Evolutionary conservation across 2,113 vertebrate genomes (phyloP), one percentile per base, ranked within the genome.

Genomic region (Axis porcinus): DNA sequence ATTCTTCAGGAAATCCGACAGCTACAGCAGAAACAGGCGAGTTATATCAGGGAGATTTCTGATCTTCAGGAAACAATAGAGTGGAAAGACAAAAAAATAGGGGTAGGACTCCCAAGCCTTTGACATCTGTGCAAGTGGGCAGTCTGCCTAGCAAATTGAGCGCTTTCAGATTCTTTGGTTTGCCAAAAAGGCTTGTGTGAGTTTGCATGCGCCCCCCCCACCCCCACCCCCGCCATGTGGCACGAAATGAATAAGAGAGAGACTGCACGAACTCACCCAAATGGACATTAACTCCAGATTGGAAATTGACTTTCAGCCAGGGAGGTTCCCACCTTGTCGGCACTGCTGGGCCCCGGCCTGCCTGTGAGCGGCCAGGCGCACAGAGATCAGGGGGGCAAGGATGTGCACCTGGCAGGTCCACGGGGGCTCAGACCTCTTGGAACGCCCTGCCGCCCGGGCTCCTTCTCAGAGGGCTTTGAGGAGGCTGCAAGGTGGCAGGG

Each of bases 11-110:
- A 99, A 99, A 98, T 99, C 98, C 99, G 99, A 97, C 99, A 99
- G 98, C 98, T 99, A 98, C 98, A 99, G 97, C 99, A 99, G 99
- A 99, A 99, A 99, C 97, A 99, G 99, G 99, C 99, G 99, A 93
- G 97, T 98, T 99, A 98, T 99, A 97, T 99, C 98, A 99, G 99
- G 99, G 99, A 99, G 98, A 99, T 99, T 82, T 98, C 99, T 95
- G 99, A 99, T 96, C 99, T 99, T 92, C 99, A 99, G 98, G 99
- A 99, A 95, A 99, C 99, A 40, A 98, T 99, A 99, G 99, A 99
- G 86, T 99, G 99, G 99, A 99, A 99, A 98, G 99, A 99, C 98
- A 99, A 99, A 99, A 99, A 99, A 99, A 99, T 99, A 99, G 99
- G 99, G 99, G 99, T 99, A 99, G 98, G 99, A 96, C 11, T 92